Conservation (phyloP, 2,888 invertebrate genomes). For the Dinocampus coccinellae region DNA sequence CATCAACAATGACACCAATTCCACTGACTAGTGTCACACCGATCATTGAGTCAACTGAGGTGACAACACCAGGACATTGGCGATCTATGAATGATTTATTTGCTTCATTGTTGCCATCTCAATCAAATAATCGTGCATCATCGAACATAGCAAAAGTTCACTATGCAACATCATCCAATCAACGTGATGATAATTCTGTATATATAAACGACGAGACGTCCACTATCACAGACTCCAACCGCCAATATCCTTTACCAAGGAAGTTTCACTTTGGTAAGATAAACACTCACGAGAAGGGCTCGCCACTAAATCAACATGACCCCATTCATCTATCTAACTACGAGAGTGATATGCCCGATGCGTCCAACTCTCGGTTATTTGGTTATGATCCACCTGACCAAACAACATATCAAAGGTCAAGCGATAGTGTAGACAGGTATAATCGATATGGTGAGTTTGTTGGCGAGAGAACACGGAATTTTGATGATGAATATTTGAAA, state of each 20-base stretch:
- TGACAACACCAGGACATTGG: constrained; percentile 53
- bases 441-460: constrained; percentile 43
- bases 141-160: constrained; percentile 43
- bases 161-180: constrained; percentile 40
- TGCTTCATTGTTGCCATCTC: constrained; percentile 47
- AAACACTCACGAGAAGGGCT: constrained; percentile 49
- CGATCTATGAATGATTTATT: constrained; percentile 55
- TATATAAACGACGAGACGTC: constrained; percentile 45
- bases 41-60: constrained; percentile 49
- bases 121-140: constrained; percentile 29
- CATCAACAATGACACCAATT: constrained; percentile 20
- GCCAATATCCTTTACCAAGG: constrained; percentile 51
- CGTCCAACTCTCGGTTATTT: constrained; percentile 28
- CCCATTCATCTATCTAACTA: constrained; percentile 35
- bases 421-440: constrained; percentile 30
- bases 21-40: constrained; percentile 38
- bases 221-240: constrained; percentile 43
- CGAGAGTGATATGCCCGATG: constrained; percentile 37
- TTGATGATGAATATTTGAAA: constrained; percentile 33
- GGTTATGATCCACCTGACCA: constrained; percentile 49
- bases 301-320: constrained; percentile 42
- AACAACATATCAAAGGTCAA: constrained; percentile 40
- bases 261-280: constrained; percentile 56
- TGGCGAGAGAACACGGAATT: constrained; percentile 34
- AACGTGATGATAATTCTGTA: constrained; percentile 46